Percentiles rank a stretch among this genome's conserved stretches.
Conservation (phyloP, 2,113 vertebrate genomes). For the Gadus chalcogrammus region DNA sequence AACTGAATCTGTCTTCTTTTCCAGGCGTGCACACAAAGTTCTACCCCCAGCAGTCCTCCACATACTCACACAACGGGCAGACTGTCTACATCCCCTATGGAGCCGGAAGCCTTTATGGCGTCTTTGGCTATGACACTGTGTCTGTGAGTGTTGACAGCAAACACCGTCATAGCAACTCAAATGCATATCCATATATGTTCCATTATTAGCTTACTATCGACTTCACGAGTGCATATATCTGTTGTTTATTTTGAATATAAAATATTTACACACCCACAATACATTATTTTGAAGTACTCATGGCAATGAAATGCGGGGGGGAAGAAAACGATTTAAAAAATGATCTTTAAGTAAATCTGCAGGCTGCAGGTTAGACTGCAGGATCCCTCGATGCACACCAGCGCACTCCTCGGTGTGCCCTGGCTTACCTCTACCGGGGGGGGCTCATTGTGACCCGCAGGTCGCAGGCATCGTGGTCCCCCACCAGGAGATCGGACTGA, state of each 20-base stretch:
- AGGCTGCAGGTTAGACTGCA: too few relatives aligned
- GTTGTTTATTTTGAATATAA: too few relatives aligned
- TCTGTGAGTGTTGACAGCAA: constrained; percentile 39
- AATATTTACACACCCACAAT: too few relatives aligned
- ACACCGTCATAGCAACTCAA: too few relatives aligned
- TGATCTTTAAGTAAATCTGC: too few relatives aligned
- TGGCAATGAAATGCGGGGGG: too few relatives aligned
- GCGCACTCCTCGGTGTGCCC: too few relatives aligned
- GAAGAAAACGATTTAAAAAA: too few relatives aligned
- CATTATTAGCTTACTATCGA: not conserved
- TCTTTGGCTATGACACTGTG: constrained; percentile 66
- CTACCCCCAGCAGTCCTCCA: constrained; percentile 62
- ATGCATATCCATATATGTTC: too few relatives aligned
- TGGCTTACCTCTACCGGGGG: not conserved
- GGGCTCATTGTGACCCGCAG: constrained; percentile 41
- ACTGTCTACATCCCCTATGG: constrained; percentile 61
- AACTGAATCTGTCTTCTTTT: constrained; percentile 11
- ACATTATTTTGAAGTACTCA: too few relatives aligned
- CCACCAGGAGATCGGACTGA: constrained; percentile 59
- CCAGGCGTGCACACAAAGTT: constrained; percentile 52
- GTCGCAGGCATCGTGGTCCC: constrained; percentile 65
- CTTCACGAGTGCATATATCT: not conserved
- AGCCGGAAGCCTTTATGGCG: constrained; percentile 48
- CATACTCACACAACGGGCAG: constrained; percentile 30
- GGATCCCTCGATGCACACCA: too few relatives aligned